These are phyloP conservation scores for Salmo trutta DNA, from an alignment of 2,797 vertebrate genomes.

Conservation along the genomic window DNA sequence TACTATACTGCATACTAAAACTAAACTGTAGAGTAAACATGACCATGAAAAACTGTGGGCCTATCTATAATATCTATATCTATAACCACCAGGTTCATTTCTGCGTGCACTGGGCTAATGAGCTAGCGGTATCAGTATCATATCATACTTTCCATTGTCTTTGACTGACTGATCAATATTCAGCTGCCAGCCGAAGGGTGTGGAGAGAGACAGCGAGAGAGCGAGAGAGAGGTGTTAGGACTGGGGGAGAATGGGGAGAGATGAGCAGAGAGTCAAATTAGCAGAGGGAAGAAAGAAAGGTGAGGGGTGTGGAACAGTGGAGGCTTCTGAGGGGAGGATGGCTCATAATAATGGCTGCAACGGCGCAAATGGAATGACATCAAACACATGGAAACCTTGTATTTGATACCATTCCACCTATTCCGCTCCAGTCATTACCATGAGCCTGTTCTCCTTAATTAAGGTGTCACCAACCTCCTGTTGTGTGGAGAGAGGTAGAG, in stretches of 20 bases:
- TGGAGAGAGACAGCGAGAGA: background rate
- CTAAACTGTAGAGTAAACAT: background rate
- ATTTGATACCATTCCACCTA: no score
- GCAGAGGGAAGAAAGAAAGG: no score
- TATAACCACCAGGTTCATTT: background rate
- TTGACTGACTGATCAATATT: background rate
- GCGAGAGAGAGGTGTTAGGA: background rate
- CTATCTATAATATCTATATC: background rate
- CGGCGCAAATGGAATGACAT: no score
- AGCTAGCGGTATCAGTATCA: background rate
- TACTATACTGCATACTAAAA: background rate
- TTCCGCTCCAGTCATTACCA: no score
- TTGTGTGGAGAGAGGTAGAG: background rate
- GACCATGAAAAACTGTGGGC: background rate
- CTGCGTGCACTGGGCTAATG: conserved; percentile 7
- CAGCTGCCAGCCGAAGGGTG: background rate
- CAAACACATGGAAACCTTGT: no score
- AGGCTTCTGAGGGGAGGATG: no score
- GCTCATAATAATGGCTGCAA: no score
- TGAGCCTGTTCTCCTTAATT: no score
- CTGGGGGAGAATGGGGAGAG: background rate
- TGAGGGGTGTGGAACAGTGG: background rate
- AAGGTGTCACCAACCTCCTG: no score
- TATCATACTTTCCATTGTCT: background rate
- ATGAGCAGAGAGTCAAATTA: no score